Percentiles rank a stretch among this genome's conserved stretches.
Conservation (phyloP, 2,113 vertebrate species). For the Gorsachius goisagi region DNA sequence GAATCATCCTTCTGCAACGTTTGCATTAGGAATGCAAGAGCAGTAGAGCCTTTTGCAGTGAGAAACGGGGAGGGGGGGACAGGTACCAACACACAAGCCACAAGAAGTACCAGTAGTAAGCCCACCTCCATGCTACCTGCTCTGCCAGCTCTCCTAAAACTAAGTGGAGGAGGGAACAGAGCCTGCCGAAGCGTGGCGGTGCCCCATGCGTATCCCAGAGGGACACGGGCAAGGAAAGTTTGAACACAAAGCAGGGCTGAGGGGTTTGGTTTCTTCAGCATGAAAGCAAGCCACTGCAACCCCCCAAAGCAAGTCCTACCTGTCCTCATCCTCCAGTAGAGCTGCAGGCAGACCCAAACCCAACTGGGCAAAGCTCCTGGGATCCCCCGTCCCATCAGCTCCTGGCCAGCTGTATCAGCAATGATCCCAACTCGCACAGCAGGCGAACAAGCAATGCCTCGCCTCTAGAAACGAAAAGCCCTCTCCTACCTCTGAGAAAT, state of each 20-base stretch:
- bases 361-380: background rate
- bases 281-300: background rate
- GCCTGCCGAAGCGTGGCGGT: background rate
- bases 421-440: background rate
- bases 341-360: background rate
- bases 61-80: background rate
- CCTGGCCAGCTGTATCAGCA: background rate
- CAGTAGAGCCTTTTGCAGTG: background rate
- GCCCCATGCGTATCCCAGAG: background rate
- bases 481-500: background rate
- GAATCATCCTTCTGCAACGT: conserved; percentile 11
- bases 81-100: rapidly evolving
- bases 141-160: background rate
- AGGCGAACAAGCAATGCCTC: background rate
- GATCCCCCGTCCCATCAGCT: background rate
- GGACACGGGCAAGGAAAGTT: background rate
- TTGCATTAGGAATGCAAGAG: conserved; percentile 25
- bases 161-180: background rate
- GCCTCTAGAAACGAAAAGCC: background rate
- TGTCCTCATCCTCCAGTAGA: background rate
- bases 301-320: background rate
- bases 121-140: background rate
- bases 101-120: rapidly evolving
- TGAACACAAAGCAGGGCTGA: background rate
- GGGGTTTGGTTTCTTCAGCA: background rate